These are phyloP conservation scores for Phacellophora camtschatica DNA, from an alignment of 30 jellyfish, hydroid and myxozoan genomes.

Conservation along the genomic window DNA sequence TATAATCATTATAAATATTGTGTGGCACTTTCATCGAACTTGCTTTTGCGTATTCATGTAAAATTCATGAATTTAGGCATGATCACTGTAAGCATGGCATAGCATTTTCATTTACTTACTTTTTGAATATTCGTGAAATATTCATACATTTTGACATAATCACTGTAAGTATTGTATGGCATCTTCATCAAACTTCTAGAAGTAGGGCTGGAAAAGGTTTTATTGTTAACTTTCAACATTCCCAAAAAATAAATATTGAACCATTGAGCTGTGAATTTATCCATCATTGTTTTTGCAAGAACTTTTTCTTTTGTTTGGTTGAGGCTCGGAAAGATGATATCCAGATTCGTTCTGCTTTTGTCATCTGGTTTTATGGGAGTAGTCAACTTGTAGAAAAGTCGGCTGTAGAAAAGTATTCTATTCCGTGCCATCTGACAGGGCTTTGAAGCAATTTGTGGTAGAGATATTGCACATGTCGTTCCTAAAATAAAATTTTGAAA, in stretches of 20 bases:
- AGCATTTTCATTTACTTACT: conserved; percentile 54
- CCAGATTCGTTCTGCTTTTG: conserved; percentile 26
- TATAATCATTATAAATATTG: too few species aligned
- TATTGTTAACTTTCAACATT: conserved; percentile 64
- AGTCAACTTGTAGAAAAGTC: conserved; percentile 50
- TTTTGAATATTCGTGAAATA: conserved; percentile 23
- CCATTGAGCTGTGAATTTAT: conserved; percentile 84
- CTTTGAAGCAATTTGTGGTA: conserved; percentile 52
- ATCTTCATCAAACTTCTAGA: neutral
- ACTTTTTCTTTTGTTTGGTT: conserved; percentile 56
- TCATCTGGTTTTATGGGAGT: conserved; percentile 48
- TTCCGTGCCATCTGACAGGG: conserved; percentile 50
- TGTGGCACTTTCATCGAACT: too few species aligned
- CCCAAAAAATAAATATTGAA: conserved; percentile 79
- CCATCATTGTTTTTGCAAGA: conserved; percentile 69
- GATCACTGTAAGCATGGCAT: too few species aligned
- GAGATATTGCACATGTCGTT: conserved; percentile 29
- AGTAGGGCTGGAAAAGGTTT: conserved; percentile 12
- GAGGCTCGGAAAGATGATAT: conserved; percentile 58
- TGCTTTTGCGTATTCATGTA: too few species aligned
- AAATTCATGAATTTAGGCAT: too few species aligned
- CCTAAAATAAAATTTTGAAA: conserved; percentile 31
- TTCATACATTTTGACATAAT: conserved; percentile 42
- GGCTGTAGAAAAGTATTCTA: conserved; percentile 11
- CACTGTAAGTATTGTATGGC: conserved; percentile 38